Conservation (phyloP, 2,888 invertebrate genomes). For the Oscheius sp. region DNA sequence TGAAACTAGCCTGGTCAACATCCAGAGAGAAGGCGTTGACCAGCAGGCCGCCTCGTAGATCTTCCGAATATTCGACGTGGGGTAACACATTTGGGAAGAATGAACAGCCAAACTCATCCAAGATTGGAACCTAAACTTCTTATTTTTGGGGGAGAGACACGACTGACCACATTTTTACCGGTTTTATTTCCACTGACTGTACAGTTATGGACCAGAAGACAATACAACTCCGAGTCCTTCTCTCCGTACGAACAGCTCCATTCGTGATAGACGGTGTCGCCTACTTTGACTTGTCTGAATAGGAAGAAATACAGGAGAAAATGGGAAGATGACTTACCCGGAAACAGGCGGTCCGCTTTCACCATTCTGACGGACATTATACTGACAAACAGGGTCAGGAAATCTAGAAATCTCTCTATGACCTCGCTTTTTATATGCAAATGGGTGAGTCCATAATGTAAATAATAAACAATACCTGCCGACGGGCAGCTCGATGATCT, state of each 20-base stretch:
- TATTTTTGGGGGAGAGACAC: background rate
- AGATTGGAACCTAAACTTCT: constrained; percentile 61
- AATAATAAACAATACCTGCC: constrained; percentile 49
- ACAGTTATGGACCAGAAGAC: constrained; percentile 72
- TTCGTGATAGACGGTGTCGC: constrained; percentile 51
- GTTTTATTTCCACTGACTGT: constrained; percentile 55
- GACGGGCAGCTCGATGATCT: constrained; percentile 66
- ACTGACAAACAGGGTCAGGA: constrained; percentile 66
- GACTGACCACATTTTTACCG: constrained; percentile 5
- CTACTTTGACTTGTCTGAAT: constrained; percentile 48
- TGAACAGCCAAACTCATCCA: constrained; percentile 72
- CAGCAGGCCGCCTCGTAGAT: constrained; percentile 66
- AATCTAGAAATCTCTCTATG: constrained; percentile 53
- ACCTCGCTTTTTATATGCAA: background rate
- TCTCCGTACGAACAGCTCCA: constrained; percentile 66
- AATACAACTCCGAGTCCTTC: constrained; percentile 61
- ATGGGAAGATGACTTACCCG: constrained; percentile 24
- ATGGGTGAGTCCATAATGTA: background rate
- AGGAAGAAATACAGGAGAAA: constrained; percentile 4
- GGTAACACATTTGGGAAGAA: constrained; percentile 68
- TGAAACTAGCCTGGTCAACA: constrained; percentile 58
- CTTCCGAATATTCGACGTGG: constrained; percentile 63
- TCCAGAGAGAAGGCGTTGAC: constrained; percentile 70
- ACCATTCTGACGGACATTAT: constrained; percentile 58
- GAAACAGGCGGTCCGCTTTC: constrained; percentile 29